Evolutionary conservation across 2,797 vertebrate genomes (phyloP).

Genomic region (Xenops minutus): DNA sequence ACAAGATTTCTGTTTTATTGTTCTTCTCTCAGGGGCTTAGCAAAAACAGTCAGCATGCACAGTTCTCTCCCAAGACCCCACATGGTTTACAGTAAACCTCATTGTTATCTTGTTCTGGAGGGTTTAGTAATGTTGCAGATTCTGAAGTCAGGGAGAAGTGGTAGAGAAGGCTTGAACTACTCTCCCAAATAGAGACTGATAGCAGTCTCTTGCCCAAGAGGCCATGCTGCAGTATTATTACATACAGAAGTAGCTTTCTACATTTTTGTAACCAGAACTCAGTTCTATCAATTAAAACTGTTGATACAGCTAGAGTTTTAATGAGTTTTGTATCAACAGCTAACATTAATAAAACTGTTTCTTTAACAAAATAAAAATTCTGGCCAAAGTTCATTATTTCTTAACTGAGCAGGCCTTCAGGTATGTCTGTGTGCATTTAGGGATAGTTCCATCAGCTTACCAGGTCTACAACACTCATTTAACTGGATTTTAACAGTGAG

Average conservation of each 20-base stretch:
- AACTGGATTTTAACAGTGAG: not conserved
- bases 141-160: not conserved
- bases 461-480: not conserved
- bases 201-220: not conserved
- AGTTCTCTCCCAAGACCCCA: not conserved
- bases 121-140: not conserved
- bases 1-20: constrained; percentile 62
- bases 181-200: not conserved
- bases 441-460: not conserved
- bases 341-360: not conserved
- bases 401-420: not conserved
- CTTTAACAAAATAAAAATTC: not conserved
- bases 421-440: not conserved
- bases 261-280: not conserved
- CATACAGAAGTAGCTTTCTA: not conserved
- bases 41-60: constrained; percentile 14
- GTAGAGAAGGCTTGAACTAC: not conserved
- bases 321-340: not conserved
- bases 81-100: constrained; percentile 3
- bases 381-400: not conserved
- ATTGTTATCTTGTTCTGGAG: not conserved
- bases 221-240: not conserved
- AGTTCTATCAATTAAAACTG: not conserved
- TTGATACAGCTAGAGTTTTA: not conserved
- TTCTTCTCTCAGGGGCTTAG: constrained; percentile 65